A percentile compares a stretch with the other conserved stretches of the same genome.
Conservation (phyloP, 2,888 invertebrate genomes). For the Cephus sareptanus region DNA sequence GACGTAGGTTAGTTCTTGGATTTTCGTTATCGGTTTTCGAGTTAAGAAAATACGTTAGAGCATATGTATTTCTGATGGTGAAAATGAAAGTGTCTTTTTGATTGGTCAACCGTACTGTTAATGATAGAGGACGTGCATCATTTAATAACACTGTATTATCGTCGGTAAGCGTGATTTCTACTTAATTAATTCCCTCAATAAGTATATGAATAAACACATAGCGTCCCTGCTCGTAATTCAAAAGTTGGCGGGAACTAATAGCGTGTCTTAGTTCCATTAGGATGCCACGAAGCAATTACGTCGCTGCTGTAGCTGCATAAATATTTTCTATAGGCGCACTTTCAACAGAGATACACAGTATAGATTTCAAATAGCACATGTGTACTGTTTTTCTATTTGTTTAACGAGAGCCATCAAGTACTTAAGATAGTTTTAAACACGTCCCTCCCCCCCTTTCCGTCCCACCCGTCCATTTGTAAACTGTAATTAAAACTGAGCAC, state of each 20-base stretch:
- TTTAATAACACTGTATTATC: not conserved
- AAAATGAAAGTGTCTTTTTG: not conserved
- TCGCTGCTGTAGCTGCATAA: not conserved
- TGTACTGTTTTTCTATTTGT: not conserved
- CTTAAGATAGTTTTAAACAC: not conserved
- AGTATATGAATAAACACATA: not conserved
- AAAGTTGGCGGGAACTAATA: not conserved
- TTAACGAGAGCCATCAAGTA: not conserved
- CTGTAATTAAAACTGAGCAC: not conserved
- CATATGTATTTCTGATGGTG: not conserved
- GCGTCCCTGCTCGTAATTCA: not conserved
- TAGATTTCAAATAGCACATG: not conserved
- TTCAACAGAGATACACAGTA: not conserved
- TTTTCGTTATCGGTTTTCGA: too few species aligned
- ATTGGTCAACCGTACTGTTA: not conserved
- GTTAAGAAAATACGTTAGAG: too few species aligned
- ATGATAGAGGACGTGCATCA: not conserved
- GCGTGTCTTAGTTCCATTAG: not conserved
- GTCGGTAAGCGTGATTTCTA: not conserved
- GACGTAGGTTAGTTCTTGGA: too few species aligned
- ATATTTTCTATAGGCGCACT: not conserved
- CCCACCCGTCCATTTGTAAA: not conserved
- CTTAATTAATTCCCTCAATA: not conserved
- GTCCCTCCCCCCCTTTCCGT: fast-evolving
- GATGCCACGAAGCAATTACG: not conserved